These are phyloP conservation scores for Cyphomyrmex costatus DNA, from an alignment of 1,140 invertebrate species.

Conservation along the genomic window DNA sequence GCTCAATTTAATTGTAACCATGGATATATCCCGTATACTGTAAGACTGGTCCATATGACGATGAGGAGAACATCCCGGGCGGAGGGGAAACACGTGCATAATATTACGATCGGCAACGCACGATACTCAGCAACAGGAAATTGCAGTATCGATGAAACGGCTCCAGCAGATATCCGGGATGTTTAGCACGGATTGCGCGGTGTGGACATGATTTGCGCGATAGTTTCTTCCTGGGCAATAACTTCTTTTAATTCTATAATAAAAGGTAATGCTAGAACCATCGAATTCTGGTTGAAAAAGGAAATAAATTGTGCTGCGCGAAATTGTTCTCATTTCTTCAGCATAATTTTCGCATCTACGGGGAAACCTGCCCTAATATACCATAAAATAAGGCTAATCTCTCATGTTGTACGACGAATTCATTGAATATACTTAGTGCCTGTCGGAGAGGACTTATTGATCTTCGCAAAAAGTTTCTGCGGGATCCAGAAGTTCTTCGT, in stretches of 20 bases:
- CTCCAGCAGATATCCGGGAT: conserved; percentile 38
- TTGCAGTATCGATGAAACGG: conserved; percentile 58
- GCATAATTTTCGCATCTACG: conserved; percentile 35
- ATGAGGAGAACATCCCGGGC: not conserved
- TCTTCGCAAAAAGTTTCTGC: conserved; percentile 30
- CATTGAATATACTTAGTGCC: conserved; percentile 34
- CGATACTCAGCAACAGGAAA: conserved; percentile 53
- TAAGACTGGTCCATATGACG: conserved; percentile 34
- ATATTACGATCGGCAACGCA: conserved; percentile 49
- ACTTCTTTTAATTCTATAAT: not conserved
- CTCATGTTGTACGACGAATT: conserved; percentile 38
- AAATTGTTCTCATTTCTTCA: not conserved
- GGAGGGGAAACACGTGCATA: conserved; percentile 27
- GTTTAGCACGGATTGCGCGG: conserved; percentile 11
- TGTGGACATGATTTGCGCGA: not conserved
- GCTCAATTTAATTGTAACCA: conserved; percentile 50
- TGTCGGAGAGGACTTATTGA: conserved; percentile 32
- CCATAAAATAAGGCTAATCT: conserved; percentile 43
- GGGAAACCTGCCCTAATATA: not conserved
- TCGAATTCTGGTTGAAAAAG: not conserved
- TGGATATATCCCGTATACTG: not conserved
- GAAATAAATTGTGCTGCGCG: not conserved
- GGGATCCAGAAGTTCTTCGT: conserved; percentile 10
- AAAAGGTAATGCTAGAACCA: not conserved
- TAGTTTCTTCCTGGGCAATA: conserved; percentile 22